These are phyloP conservation scores for Phoronis australis DNA, from an alignment of 2,888 invertebrate genomes.

Conservation along the genomic window DNA sequence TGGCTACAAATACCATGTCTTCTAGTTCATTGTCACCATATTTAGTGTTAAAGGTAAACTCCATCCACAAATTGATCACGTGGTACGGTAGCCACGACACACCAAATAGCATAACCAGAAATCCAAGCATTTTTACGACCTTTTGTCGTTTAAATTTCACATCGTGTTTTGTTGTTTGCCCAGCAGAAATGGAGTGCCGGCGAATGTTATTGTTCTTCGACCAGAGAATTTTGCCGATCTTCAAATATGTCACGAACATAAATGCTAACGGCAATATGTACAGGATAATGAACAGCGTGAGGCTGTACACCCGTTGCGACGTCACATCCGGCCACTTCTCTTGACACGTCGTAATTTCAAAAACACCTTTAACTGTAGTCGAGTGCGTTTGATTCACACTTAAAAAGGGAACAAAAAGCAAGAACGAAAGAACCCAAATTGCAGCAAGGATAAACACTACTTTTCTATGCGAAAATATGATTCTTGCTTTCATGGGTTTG, in stretches of 20 bases:
- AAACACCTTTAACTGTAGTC: constrained; percentile 18
- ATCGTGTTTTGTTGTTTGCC: constrained; percentile 13
- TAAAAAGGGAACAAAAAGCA: too few relatives aligned
- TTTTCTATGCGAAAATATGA: constrained; percentile 23
- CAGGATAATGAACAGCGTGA: constrained; percentile 25
- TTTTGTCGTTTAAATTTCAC: constrained; percentile 26
- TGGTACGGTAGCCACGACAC: constrained; percentile 39
- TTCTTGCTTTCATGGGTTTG: constrained; percentile 26
- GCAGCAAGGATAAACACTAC: constrained; percentile 22
- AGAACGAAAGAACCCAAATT: constrained; percentile 30
- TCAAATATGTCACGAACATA: constrained; percentile 27
- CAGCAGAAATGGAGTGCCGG: constrained; percentile 5
- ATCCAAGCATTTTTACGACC: constrained; percentile 31
- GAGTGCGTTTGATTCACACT: constrained; percentile 23
- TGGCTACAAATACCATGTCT: constrained; percentile 9
- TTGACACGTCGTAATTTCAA: constrained; percentile 22
- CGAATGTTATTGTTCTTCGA: constrained; percentile 18
- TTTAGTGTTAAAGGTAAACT: constrained; percentile 20
- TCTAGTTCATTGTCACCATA: constrained; percentile 4
- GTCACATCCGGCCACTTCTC: constrained; percentile 24
- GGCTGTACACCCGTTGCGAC: constrained; percentile 26
- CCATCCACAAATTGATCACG: constrained; percentile 33
- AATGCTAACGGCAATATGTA: constrained; percentile 26
- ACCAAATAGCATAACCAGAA: constrained; percentile 28
- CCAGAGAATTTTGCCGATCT: constrained; percentile 30